Evolutionary conservation across 2,113 vertebrate genomes (phyloP).

Genomic region (Antidorcas marsupialis): DNA sequence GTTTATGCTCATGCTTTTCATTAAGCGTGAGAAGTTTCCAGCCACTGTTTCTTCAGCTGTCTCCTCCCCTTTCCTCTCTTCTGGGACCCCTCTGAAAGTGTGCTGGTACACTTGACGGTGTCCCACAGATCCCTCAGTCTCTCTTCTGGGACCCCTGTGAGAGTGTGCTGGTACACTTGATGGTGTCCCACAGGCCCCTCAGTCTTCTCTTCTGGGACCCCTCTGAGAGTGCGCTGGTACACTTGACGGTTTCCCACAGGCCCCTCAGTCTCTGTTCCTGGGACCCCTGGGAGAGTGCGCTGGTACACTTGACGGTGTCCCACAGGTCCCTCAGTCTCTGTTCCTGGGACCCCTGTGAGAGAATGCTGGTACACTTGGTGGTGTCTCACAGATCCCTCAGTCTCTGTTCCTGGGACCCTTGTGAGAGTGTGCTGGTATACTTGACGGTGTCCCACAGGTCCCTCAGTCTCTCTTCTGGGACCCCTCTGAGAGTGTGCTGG

Average conservation of each 20-base stretch:
- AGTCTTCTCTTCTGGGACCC: neutral
- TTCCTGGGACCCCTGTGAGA: neutral
- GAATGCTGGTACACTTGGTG: too few relatives aligned
- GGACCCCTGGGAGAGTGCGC: too few relatives aligned
- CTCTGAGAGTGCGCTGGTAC: too few relatives aligned
- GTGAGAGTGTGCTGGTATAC: too few relatives aligned
- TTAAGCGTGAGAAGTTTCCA: neutral
- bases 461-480: neutral
- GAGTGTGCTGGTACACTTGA: too few relatives aligned
- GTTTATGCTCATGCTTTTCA: neutral
- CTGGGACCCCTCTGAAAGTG: neutral
- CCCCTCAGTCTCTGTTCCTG: neutral
- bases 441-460: neutral
- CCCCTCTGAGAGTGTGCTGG: too few relatives aligned
- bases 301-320: too few relatives aligned
- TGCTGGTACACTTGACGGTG: neutral
- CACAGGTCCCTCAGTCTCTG: neutral
- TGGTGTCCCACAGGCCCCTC: neutral
- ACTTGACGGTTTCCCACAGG: too few relatives aligned
- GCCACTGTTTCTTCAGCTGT: neutral
- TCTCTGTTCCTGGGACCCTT: neutral
- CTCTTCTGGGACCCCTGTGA: neutral
- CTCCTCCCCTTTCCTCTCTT: neutral
- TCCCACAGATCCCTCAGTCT: neutral
- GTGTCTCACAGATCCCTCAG: neutral